Conservation (phyloP, 2,113 vertebrate species). For the Forbesichthys papilliferus region DNA sequence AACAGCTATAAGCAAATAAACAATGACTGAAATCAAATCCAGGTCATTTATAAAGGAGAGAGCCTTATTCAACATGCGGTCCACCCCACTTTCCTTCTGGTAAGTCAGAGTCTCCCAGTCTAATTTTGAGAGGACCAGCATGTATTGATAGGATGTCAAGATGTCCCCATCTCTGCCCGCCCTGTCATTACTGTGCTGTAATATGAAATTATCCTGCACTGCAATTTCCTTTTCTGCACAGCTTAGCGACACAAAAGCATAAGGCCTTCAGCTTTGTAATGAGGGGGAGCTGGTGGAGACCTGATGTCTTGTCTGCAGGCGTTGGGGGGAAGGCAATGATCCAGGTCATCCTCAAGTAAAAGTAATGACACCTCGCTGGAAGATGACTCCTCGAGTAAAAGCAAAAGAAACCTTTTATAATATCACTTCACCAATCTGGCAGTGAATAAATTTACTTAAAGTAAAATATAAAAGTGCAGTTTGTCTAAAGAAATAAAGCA, state of each 20-base stretch:
- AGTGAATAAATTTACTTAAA: too few species aligned
- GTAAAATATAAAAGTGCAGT: too few species aligned
- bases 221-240: slow-evolving; percentile 42
- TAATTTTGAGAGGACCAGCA: slow-evolving; percentile 9
- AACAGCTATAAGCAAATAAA: slow-evolving; percentile 6
- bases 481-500: too few species aligned
- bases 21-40: neutral
- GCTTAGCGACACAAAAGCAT: slow-evolving; percentile 17
- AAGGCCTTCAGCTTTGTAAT: slow-evolving; percentile 40
- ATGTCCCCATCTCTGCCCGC: slow-evolving; percentile 14
- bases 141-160: slow-evolving; percentile 3
- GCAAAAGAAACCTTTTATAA: too few species aligned
- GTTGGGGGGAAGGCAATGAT: too few species aligned
- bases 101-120: neutral
- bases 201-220: slow-evolving; percentile 49
- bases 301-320: too few species aligned
- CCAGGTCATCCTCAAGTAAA: too few species aligned
- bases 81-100: slow-evolving; percentile 13
- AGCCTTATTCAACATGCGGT: neutral
- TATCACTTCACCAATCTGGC: too few species aligned
- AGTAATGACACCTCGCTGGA: too few species aligned
- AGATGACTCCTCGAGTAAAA: too few species aligned
- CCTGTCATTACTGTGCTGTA: slow-evolving; percentile 31
- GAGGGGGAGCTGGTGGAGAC: slow-evolving; percentile 21
- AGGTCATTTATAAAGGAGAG: neutral